Evolutionary conservation across 2,888 invertebrate species (phyloP).

Genomic region (Acrobasis consociella): DNA sequence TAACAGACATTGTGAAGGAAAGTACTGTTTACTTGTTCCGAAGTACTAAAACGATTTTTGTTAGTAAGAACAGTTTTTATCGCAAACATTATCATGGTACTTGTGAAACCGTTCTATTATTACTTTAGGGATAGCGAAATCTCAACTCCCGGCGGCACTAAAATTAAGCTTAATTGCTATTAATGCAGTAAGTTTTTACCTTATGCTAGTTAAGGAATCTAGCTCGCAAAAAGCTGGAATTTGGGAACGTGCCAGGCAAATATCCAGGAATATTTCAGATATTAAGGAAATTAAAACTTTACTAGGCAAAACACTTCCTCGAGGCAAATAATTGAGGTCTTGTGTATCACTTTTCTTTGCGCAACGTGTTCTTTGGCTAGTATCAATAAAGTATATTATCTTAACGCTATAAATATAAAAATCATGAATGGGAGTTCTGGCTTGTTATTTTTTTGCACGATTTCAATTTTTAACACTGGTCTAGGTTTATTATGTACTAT

Average conservation of each 20-base stretch:
- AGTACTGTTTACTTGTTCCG: no score
- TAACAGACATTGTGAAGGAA: no score
- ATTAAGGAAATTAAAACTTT: slow-evolving; percentile 17
- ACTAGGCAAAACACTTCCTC: not conserved
- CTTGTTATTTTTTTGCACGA: no score
- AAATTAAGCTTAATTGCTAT: slow-evolving; percentile 31
- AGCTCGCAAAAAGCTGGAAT: slow-evolving; percentile 31
- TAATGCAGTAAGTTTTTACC: slow-evolving; percentile 30
- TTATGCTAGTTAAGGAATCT: slow-evolving; percentile 34
- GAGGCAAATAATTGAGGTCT: no score
- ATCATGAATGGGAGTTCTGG: no score
- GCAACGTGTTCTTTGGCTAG: no score
- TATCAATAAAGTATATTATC: no score
- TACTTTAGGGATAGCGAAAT: slow-evolving; percentile 14
- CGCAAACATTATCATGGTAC: slow-evolving; percentile 4
- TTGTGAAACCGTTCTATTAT: slow-evolving; percentile 9
- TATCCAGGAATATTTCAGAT: slow-evolving; percentile 8
- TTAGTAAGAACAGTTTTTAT: not conserved
- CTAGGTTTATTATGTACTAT: no score
- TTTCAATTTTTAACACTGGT: no score
- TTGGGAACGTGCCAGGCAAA: slow-evolving; percentile 16
- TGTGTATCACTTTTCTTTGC: not conserved
- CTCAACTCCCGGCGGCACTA: slow-evolving; percentile 13
- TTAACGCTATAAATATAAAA: no score
- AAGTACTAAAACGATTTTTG: not conserved